Conservation (phyloP, 2,797 vertebrate genomes). For the Dendrocincla fuliginosa region DNA sequence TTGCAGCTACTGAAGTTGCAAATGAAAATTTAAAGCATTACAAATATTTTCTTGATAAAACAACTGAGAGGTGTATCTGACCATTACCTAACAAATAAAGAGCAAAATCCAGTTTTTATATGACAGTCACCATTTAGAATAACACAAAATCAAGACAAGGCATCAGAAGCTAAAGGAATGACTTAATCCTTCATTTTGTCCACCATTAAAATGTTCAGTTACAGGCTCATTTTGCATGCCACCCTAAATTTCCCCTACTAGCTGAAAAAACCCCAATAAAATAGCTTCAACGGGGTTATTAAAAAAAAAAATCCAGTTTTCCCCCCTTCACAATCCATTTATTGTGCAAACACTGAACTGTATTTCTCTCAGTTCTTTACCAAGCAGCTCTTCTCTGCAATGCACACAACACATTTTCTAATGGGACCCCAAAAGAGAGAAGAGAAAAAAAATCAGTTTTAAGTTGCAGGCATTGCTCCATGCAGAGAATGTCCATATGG, state of each 20-base stretch:
- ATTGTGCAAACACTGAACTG: neutral
- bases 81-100: slow-evolving; percentile 45
- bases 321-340: neutral
- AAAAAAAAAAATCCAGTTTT: slow-evolving; percentile 12
- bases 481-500: neutral
- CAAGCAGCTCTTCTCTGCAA: neutral
- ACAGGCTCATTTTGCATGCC: neutral
- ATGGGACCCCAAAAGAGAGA: neutral
- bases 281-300: neutral
- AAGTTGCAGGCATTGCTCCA: neutral
- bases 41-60: slow-evolving; percentile 54
- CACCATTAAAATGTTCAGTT: neutral
- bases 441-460: neutral
- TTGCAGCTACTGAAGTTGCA: slow-evolving; percentile 27
- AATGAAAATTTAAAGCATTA: slow-evolving; percentile 53
- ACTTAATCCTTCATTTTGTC: slow-evolving; percentile 58
- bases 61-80: slow-evolving; percentile 30
- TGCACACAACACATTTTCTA: neutral
- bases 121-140: slow-evolving; percentile 38
- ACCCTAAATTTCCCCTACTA: slow-evolving; percentile 32
- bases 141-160: slow-evolving; percentile 18
- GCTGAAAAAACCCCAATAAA: neutral
- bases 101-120: neutral
- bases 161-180: slow-evolving; percentile 19
- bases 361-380: neutral